Evolutionary conservation across 1,140 invertebrate species (phyloP).

Genomic region (Mycetomoellerius zeteki): DNA sequence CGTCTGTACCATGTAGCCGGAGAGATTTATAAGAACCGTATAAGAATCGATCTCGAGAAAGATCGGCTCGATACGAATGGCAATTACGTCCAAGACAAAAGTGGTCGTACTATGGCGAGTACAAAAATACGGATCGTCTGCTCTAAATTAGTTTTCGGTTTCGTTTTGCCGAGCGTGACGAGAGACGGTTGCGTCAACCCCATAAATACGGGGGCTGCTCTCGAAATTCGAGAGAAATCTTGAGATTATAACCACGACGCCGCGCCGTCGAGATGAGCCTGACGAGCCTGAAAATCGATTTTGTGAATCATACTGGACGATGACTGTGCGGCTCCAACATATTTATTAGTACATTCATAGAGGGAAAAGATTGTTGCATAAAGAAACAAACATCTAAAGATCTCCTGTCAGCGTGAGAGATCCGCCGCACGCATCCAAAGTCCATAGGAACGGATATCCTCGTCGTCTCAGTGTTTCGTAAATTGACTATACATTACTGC

Average conservation of each 20-base stretch:
- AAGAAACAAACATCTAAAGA: constrained; percentile 11
- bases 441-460: not conserved
- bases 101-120: too few species aligned
- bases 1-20: constrained; percentile 24
- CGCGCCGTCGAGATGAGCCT: not conserved
- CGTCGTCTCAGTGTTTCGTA: not conserved
- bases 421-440: not conserved
- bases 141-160: not conserved
- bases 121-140: not conserved
- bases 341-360: constrained; percentile 14
- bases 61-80: constrained; percentile 32
- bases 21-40: constrained; percentile 63
- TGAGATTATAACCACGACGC: not conserved
- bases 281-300: not conserved
- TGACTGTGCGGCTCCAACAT: not conserved
- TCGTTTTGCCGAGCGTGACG: constrained; percentile 31
- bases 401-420: not conserved
- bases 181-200: constrained; percentile 42
- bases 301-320: constrained; percentile 23
- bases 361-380: not conserved
- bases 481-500: constrained; percentile 11
- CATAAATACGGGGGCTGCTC: constrained; percentile 4
- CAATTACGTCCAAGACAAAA: constrained; percentile 35
- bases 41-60: constrained; percentile 59
- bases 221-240: not conserved